phyloP scores from a whole-genome alignment of 1,140 invertebrate species.

The Rhysida immarginata region DNA sequence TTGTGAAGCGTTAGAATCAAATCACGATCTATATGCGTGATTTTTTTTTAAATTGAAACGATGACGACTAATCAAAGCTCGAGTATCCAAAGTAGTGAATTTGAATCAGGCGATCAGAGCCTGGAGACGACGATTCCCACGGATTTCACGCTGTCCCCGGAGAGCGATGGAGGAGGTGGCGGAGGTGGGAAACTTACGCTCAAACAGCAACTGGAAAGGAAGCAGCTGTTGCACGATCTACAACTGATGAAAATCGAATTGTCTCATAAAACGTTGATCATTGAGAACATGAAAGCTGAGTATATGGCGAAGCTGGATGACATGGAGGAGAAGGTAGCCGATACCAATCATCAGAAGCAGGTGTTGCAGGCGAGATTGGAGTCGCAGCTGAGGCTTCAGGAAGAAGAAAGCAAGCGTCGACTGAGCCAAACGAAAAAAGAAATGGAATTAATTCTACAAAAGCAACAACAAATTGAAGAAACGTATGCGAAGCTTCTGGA shows the following conservation, averaged over 20 bases:
- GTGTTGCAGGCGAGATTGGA: conserved; percentile 27
- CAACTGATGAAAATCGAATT: conserved; percentile 31
- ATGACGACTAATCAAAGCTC: no score
- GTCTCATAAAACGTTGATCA: conserved; percentile 26
- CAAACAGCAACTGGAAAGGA: conserved; percentile 21
- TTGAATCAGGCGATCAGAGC: conserved; percentile 15
- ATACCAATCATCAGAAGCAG: conserved; percentile 29
- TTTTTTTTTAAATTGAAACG: no score
- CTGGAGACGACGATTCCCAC: conserved; percentile 15
- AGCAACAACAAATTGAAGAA: conserved; percentile 28
- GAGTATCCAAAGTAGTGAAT: background rate
- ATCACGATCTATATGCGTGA: no score
- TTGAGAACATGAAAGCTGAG: conserved; percentile 30
- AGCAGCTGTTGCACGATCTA: conserved; percentile 30
- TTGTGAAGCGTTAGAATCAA: no score
- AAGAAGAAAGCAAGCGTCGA: conserved; percentile 25
- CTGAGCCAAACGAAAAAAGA: conserved; percentile 27
- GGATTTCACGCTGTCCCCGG: conserved; percentile 15
- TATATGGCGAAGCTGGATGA: conserved; percentile 27
- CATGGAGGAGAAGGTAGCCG: conserved; percentile 29
- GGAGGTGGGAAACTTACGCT: conserved; percentile 8
- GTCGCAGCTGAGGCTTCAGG: conserved; percentile 27
- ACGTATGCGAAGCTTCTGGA: conserved; percentile 28
- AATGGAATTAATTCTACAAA: conserved; percentile 24
- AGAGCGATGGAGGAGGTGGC: conserved; percentile 6